phyloP scores from a whole-genome alignment of 2,113 vertebrate genomes.

The Brachypteracias leptosomus region DNA sequence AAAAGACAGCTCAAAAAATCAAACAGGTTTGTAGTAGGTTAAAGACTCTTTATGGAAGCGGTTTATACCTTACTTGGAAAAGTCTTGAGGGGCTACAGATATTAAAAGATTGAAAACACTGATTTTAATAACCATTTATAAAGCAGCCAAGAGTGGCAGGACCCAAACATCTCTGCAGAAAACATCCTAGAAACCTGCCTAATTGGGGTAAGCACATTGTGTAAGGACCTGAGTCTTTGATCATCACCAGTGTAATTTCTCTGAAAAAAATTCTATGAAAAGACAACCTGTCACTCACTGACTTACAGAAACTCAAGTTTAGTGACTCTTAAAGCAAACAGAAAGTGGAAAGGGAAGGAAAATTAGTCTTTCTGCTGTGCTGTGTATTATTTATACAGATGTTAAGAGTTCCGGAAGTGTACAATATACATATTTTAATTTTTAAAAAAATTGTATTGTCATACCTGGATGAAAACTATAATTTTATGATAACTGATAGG shows the following conservation, averaged over 20 bases:
- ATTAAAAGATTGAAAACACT: not conserved
- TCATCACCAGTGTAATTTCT: not conserved
- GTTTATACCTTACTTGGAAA: not conserved
- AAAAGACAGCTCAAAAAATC: not conserved
- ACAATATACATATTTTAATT: not conserved
- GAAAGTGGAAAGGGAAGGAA: not conserved
- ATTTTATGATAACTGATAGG: not conserved
- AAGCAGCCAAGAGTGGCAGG: not conserved
- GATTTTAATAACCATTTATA: not conserved
- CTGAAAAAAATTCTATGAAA: not conserved
- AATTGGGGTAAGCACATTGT: rapidly evolving
- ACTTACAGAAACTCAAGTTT: not conserved
- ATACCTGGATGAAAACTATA: not conserved
- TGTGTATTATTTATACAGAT: not conserved
- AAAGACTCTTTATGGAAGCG: not conserved
- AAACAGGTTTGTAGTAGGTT: not conserved
- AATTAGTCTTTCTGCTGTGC: not conserved
- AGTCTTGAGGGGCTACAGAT: not conserved
- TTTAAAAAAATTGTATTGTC: not conserved
- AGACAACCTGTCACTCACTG: not conserved
- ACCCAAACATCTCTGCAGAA: not conserved
- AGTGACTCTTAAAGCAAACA: not conserved
- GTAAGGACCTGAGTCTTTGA: not conserved
- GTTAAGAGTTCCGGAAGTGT: not conserved
- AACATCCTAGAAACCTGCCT: not conserved